These are phyloP conservation scores for Propithecus perrieri DNA, from an alignment of 2,797 vertebrate species.

Conservation along the genomic window DNA sequence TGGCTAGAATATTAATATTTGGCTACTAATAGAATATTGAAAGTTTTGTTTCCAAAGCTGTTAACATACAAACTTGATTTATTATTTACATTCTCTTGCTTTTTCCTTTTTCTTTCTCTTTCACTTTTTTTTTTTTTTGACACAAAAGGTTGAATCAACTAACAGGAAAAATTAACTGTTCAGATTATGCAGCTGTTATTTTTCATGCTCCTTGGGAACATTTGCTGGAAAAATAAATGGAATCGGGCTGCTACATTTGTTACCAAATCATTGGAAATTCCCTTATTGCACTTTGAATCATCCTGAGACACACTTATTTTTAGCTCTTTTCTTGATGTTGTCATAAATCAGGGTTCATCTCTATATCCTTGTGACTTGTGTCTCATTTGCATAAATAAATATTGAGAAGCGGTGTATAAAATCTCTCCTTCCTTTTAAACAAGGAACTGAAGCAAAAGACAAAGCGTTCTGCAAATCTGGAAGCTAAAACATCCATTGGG, in stretches of 20 bases:
- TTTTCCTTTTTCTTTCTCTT: neutral
- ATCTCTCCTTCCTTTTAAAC: constrained; percentile 27
- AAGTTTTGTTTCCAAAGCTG: constrained; percentile 13
- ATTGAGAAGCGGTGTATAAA: neutral
- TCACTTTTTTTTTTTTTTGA: neutral
- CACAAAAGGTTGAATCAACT: constrained; percentile 49
- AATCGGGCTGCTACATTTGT: constrained; percentile 63
- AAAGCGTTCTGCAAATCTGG: neutral
- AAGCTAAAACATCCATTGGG: neutral
- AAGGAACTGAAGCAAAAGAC: neutral
- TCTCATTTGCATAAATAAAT: constrained; percentile 59
- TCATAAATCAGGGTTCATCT: constrained; percentile 54
- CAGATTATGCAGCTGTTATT: constrained; percentile 59
- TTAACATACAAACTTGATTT: neutral
- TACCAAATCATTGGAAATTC: constrained; percentile 78
- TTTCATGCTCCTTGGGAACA: constrained; percentile 60
- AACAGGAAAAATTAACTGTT: constrained; percentile 65
- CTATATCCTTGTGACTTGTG: constrained; percentile 45
- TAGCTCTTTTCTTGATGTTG: constrained; percentile 31
- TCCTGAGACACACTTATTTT: constrained; percentile 45
- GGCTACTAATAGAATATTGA: neutral
- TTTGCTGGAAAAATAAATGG: constrained; percentile 66
- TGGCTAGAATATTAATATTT: constrained; percentile 11
- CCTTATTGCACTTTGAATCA: constrained; percentile 62
- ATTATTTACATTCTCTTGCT: neutral